These are phyloP conservation scores for Tortricodes alternella DNA, from an alignment of 2,888 invertebrate species.

Conservation along the genomic window DNA sequence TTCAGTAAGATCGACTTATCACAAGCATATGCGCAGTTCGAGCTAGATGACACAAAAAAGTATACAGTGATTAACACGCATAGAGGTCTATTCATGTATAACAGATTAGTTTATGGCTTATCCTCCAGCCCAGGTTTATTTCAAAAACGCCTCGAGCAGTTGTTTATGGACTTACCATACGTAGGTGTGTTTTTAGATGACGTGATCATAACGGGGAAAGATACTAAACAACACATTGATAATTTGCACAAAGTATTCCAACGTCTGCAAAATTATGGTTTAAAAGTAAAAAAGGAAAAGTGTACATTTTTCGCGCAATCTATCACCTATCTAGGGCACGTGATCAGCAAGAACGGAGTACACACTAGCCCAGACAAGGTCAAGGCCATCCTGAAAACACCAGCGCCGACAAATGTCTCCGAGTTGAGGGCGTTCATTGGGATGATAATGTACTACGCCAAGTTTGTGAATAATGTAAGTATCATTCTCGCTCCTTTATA, in stretches of 20 bases:
- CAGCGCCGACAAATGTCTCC: neutral
- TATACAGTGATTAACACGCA: slow-evolving; percentile 27
- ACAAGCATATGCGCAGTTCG: slow-evolving; percentile 6
- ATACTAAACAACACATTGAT: neutral
- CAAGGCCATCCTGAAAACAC: neutral
- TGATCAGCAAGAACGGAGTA: slow-evolving; percentile 7
- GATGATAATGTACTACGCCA: neutral
- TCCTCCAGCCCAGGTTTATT: neutral
- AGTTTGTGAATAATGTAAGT: neutral
- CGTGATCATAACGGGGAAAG: neutral
- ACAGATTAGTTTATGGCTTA: neutral
- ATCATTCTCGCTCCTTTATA: neutral
- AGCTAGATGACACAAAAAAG: neutral
- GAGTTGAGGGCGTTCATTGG: neutral
- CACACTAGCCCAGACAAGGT: slow-evolving; percentile 12
- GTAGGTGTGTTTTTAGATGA: slow-evolving; percentile 1
- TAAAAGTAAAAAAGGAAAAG: slow-evolving; percentile 10
- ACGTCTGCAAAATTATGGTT: neutral
- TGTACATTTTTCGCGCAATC: slow-evolving; percentile 19
- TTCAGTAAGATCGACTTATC: too few relatives aligned
- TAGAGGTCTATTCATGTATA: neutral
- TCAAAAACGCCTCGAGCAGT: neutral
- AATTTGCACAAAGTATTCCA: neutral
- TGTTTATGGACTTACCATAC: neutral
- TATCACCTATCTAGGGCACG: slow-evolving; percentile 21